Evolutionary conservation across 2,888 invertebrate species (phyloP), one percentile per base, ranked within the genome.

Genomic region (Eilema sororculum): DNA sequence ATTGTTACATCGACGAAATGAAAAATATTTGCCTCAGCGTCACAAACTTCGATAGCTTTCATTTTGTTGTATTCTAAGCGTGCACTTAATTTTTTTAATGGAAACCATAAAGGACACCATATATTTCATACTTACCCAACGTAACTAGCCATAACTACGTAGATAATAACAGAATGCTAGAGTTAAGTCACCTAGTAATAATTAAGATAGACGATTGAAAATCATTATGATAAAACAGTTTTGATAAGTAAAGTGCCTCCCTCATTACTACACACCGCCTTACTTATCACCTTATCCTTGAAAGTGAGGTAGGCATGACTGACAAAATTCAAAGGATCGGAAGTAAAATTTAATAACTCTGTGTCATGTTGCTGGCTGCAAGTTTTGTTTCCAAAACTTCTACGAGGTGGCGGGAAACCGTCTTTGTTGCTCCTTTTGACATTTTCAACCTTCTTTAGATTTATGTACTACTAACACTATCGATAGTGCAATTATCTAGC

Each of bases 1-100:
- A 76, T 73, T 76, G 72, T 75, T 68, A 72, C 69, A 81, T 69
- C 58, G 41, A 68, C 61, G 61, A 28, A 61, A 72, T 56, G 25
- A 16, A 68, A 76, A 73, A 64, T 69, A 69, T 24, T 30, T 64
- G 65, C 69, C 71, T 62, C 60, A 33, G 13, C 20, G 64, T 22
- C 71, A 41, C 59, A 37, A 65, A 28, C 57, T 77, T 52, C 25
- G 20, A 25, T 46, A 63, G 13, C 24, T 60, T 30, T 10, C n/a
- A 33, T 60, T 28, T 58, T 58, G 1, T 9, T 16, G 24, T 25
- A 28, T 16, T 25, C 8, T 25, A 58, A 58, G 3, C 58, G 58
- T 52, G 20, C n/a, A 52, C n/a, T 52, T 52, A 0, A 52, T 8
- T 52, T 52, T 52, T 46, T 9, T n/a, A n/a, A n/a, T n/a, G 9